Evolutionary conservation across 2,888 invertebrate species (phyloP).

Genomic region (Hyposoter dolosus): DNA sequence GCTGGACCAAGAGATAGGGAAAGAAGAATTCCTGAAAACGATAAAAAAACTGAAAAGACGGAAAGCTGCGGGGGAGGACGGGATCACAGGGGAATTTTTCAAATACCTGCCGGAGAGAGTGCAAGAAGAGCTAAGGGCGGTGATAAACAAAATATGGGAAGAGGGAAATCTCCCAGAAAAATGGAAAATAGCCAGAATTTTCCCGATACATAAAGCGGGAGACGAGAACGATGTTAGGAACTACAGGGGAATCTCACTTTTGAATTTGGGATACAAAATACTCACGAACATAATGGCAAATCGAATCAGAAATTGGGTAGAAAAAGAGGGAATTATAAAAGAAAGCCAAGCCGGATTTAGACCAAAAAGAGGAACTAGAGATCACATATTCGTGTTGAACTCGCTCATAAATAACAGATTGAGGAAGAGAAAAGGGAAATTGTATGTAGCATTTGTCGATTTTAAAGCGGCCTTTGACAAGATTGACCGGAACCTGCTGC

Average conservation of each 20-base stretch:
- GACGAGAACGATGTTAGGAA: not conserved
- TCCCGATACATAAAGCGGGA: not conserved
- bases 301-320: constrained; percentile 16
- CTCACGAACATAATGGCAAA: constrained; percentile 18
- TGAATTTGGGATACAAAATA: constrained; percentile 4
- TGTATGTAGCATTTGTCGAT: constrained; percentile 29
- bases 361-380: constrained; percentile 11
- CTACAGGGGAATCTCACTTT: not conserved
- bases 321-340: constrained; percentile 21
- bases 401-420: constrained; percentile 27
- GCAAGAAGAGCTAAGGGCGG: not conserved
- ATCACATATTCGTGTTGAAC: constrained; percentile 31
- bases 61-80: constrained; percentile 41
- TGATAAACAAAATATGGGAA: not conserved
- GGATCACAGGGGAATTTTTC: constrained; percentile 11
- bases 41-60: constrained; percentile 13
- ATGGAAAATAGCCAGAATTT: constrained; percentile 8
- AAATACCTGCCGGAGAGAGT: not conserved
- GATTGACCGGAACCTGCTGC: constrained; percentile 5
- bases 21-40: not conserved
- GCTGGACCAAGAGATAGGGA: not conserved
- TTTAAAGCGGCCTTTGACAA: constrained; percentile 34
- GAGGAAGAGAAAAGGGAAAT: not conserved
- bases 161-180: not conserved
- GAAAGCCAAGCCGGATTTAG: constrained; percentile 42